Percentiles rank a stretch among this genome's conserved stretches.
Conservation (phyloP, 1,140 invertebrate species). For the Drosophila nasuta region DNA sequence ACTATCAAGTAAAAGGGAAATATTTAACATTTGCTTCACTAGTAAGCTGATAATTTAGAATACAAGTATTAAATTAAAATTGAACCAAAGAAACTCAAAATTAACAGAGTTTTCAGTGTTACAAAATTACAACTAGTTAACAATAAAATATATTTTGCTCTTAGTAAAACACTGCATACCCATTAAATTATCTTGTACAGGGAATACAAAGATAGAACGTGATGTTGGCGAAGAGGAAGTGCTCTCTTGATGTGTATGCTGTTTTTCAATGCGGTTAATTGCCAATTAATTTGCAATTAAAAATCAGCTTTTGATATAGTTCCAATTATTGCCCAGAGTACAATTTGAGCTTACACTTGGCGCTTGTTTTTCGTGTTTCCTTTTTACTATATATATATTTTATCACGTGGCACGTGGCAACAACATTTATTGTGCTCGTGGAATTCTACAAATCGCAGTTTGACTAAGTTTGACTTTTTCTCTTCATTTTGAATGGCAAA, state of each 20-base stretch:
- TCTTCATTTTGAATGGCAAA: conserved; percentile 53
- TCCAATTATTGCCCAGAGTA: conserved; percentile 10
- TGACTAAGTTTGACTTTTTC: conserved; percentile 37
- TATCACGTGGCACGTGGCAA: conserved; percentile 28
- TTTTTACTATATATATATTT: no score
- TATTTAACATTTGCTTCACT: no score
- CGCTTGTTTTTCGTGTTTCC: neutral
- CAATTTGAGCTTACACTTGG: neutral
- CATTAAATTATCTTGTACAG: neutral
- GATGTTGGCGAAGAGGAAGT: conserved; percentile 1
- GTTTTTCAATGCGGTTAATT: conserved; percentile 14
- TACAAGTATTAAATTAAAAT: no score
- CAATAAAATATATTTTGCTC: no score
- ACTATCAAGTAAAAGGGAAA: no score
- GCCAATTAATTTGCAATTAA: conserved; percentile 58
- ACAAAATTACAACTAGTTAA: no score
- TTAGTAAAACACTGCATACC: neutral
- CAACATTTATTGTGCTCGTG: conserved; percentile 7
- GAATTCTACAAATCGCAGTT: conserved; percentile 17
- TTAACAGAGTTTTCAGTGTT: no score
- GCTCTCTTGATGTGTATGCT: conserved; percentile 11
- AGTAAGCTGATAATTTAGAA: no score
- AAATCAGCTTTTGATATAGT: conserved; percentile 29
- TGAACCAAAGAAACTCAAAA: no score
- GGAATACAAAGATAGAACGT: neutral